A percentile compares a stretch with the other conserved stretches of the same genome.
Evolutionary conservation across 2,113 vertebrate species (phyloP).

Genomic region (Bucco capensis): DNA sequence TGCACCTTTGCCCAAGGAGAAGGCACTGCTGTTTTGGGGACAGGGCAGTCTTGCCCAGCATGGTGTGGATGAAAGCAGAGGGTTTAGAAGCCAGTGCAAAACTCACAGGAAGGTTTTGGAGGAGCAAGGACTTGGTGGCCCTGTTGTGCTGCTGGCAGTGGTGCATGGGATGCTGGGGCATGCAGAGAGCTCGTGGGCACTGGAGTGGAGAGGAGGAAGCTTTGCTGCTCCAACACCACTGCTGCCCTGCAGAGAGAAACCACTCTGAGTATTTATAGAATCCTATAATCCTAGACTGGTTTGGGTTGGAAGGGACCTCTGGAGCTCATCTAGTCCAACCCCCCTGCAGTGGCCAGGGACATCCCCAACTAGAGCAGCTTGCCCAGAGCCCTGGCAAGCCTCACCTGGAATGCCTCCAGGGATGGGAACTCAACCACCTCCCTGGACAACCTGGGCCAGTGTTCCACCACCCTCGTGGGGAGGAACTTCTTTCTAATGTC

Average conservation of each 20-base stretch:
- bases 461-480: too few species aligned
- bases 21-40: background rate
- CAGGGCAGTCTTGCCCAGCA: background rate
- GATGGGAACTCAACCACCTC: too few species aligned
- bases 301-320: too few species aligned
- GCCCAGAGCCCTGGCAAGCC: too few species aligned
- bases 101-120: background rate
- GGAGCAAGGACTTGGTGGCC: background rate
- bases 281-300: too few species aligned
- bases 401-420: too few species aligned
- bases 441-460: too few species aligned
- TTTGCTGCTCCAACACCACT: background rate
- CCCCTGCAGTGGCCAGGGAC: too few species aligned
- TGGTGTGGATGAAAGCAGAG: background rate
- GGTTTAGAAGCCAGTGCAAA: background rate
- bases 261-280: background rate
- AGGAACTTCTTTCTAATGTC: too few species aligned
- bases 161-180: too few species aligned
- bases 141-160: rapidly evolving
- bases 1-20: background rate
- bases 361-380: too few species aligned
- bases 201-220: background rate
- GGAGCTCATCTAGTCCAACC: too few species aligned
- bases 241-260: background rate
- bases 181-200: rapidly evolving